A percentile compares a stretch with the other conserved stretches of the same genome.
Conservation (phyloP, 2,797 vertebrate genomes). For the Peromyscus eremicus region DNA sequence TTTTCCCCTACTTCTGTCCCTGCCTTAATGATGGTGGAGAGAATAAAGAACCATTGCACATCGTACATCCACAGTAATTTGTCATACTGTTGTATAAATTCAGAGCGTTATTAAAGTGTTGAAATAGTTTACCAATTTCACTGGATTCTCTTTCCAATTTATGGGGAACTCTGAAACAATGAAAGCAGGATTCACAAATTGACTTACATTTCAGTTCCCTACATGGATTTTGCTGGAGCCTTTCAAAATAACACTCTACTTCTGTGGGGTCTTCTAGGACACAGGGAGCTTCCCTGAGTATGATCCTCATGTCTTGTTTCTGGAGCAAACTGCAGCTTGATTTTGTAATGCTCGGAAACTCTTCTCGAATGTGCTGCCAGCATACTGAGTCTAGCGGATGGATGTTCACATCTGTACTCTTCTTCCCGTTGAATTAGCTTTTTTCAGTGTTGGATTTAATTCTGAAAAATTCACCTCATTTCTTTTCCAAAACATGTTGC, state of each 20-base stretch:
- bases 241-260: constrained; percentile 44
- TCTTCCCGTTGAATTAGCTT: constrained; percentile 5
- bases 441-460: not conserved
- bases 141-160: constrained; percentile 68
- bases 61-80: constrained; percentile 80
- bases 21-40: constrained; percentile 86
- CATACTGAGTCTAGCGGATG: not conserved
- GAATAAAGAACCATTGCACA: constrained; percentile 84
- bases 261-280: constrained; percentile 19
- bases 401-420: not conserved
- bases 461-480: constrained; percentile 27
- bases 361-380: constrained; percentile 39
- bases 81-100: constrained; percentile 68
- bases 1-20: constrained; percentile 88
- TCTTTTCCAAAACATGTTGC: constrained; percentile 39
- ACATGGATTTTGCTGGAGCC: constrained; percentile 7
- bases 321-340: not conserved
- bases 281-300: not conserved
- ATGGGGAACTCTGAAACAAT: constrained; percentile 26
- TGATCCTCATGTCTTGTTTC: not conserved
- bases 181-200: constrained; percentile 35
- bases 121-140: constrained; percentile 68
- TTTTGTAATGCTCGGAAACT: not conserved
- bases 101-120: constrained; percentile 78
- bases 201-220: constrained; percentile 37